Evolutionary conservation across 2,113 vertebrate species (phyloP), one percentile per base, ranked within the genome.

Genomic region (Nothoprocta pentlandii): DNA sequence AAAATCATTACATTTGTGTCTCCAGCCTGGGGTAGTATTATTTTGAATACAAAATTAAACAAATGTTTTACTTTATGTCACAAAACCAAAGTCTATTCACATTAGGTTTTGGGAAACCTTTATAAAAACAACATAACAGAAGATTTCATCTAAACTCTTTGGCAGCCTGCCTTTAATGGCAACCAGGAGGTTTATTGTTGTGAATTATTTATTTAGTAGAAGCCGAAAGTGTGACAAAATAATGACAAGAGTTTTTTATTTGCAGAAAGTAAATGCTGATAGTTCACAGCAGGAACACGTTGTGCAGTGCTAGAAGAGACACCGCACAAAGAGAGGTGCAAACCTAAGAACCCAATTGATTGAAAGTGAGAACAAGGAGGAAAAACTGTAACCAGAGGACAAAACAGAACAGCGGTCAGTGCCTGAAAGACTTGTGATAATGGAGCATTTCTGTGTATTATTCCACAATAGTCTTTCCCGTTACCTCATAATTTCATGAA

Each of bases 211-310:
- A 87, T 86, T 88, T 93, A 90, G 90, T 66, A 89, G 74, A 95
- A 95, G 94, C 74, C 90, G 93, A 96, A 95, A 95, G 76, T 95
- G 92, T 97, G 90, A 92, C 83, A 97, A 93, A 94, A 90, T 86
- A 89, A 95, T 6, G 21, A 59, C 88, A 90, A 81, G 44, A 61
- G n/a, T 41, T 89, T 86, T 81, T 88, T 36, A 75, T 93, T 81
- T 84, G 66, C 51, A 30, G 77, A 95, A 92, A 86, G 80, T 75
- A 68, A 82, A 79, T 84, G 80, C 77, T 88, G 85, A 66, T 83
- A 58, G 58, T 54, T 87, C 92, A 66, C 53, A 71, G 56, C 2
- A 5, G 76, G 85, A 84, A 81, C 53, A 53, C 0, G 0, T 12
- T 68, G 85, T 87, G 64, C 82, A 47, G 6, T n/a, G 58, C 79